Conservation (phyloP, 2,888 invertebrate species). For the Chrysolina oricalcia region DNA sequence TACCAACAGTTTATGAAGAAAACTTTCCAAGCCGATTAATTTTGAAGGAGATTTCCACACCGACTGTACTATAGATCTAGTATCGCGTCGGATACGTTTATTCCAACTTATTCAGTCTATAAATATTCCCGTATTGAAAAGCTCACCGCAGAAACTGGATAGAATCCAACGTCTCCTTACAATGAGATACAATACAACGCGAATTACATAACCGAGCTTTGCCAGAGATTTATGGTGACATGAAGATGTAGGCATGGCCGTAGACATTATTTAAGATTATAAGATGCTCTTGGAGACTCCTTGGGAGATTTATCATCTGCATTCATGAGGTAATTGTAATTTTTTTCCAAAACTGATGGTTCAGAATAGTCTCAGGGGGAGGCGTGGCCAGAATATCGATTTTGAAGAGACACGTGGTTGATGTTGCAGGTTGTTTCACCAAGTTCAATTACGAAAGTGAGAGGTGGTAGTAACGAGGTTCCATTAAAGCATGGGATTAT, state of each 20-base stretch:
- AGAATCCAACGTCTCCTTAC: slow-evolving; percentile 1
- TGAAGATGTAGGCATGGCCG: slow-evolving; percentile 1
- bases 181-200: not conserved
- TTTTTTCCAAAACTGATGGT: not conserved
- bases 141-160: not conserved
- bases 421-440: not conserved
- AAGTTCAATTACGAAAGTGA: not conserved
- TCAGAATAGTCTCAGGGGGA: not conserved
- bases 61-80: too few species aligned
- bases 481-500: too few species aligned
- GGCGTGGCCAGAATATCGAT: not conserved
- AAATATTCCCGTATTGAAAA: not conserved
- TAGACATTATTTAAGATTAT: not conserved
- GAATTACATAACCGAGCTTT: not conserved
- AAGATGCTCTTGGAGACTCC: not conserved
- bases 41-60: too few species aligned
- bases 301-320: not conserved
- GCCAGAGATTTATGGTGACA: not conserved
- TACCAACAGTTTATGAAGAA: too few species aligned
- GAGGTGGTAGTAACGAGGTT: too few species aligned
- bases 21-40: too few species aligned
- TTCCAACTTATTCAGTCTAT: not conserved
- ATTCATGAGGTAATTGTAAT: not conserved
- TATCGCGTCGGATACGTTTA: not conserved
- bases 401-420: not conserved